These are phyloP conservation scores for Hydropsyche tenuis DNA, from an alignment of 1,140 invertebrate species.

Conservation along the genomic window DNA sequence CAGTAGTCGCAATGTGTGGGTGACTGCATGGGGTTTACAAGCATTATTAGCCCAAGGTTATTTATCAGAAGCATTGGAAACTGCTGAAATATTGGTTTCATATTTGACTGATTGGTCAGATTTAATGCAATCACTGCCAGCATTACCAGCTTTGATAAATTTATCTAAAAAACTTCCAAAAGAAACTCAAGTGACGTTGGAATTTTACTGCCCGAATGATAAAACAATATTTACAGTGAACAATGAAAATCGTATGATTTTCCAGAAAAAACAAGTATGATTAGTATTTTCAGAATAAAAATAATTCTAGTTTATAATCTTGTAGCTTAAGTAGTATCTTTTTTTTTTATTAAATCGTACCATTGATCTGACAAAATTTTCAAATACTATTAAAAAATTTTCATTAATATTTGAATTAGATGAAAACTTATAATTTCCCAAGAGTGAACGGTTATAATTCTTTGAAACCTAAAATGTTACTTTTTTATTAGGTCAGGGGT, in stretches of 20 bases:
- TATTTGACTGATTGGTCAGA: constrained; percentile 28
- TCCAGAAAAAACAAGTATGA: constrained; percentile 43
- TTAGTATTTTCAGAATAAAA: too few relatives aligned
- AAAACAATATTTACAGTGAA: constrained; percentile 36
- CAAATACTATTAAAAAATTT: too few relatives aligned
- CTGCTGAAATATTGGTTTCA: constrained; percentile 83
- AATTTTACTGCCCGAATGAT: constrained; percentile 42
- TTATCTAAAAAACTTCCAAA: constrained; percentile 26
- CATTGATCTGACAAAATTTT: too few relatives aligned
- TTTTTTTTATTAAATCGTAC: neutral
- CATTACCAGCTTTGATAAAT: constrained; percentile 34
- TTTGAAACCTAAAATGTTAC: too few relatives aligned
- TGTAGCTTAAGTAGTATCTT: neutral
- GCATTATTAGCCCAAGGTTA: constrained; percentile 72
- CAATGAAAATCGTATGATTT: constrained; percentile 39
- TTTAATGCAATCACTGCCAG: constrained; percentile 1
- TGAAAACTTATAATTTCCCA: too few relatives aligned
- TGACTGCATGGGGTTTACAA: constrained; percentile 83
- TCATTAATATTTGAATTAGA: too few relatives aligned
- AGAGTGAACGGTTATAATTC: too few relatives aligned
- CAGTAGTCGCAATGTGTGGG: constrained; percentile 81
- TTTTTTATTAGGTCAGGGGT: constrained; percentile 34
- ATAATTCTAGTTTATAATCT: too few relatives aligned
- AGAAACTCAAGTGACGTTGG: constrained; percentile 25
- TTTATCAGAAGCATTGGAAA: constrained; percentile 73